Conservation (phyloP, 2,797 vertebrate species). For the Hydrocynus forskahlii region DNA sequence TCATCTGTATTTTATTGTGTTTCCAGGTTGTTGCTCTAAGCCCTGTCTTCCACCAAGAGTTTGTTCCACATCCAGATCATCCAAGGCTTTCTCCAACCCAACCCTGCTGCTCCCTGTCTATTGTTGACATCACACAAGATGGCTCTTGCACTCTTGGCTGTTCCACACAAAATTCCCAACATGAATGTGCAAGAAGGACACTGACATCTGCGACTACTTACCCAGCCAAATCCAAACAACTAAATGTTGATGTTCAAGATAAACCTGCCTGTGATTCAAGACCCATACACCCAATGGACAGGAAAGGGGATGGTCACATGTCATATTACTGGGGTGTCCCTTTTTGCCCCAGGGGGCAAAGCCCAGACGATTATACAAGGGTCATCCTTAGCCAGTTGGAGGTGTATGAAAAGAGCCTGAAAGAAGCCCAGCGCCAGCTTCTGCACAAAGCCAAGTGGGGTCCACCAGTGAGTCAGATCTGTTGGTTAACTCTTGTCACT, state of each 20-base stretch:
- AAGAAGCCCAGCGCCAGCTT: slow-evolving; percentile 86
- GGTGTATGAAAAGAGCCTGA: slow-evolving; percentile 91
- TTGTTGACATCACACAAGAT: not conserved
- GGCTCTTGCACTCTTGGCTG: not conserved
- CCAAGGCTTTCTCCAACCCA: slow-evolving; percentile 23
- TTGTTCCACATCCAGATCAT: not conserved
- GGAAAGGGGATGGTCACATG: slow-evolving; percentile 62
- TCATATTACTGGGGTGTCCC: slow-evolving; percentile 97
- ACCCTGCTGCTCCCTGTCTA: slow-evolving; percentile 39
- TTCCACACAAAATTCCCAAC: slow-evolving; percentile 1
- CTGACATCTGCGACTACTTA: not conserved
- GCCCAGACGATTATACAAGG: slow-evolving; percentile 90
- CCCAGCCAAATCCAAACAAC: slow-evolving; percentile 7
- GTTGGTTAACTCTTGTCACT: slow-evolving; percentile 56
- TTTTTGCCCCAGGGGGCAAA: slow-evolving; percentile 90
- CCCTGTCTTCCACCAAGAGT: slow-evolving; percentile 75
- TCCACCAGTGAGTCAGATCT: slow-evolving; percentile 74
- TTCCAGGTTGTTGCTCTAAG: slow-evolving; percentile 71
- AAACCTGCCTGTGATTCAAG: slow-evolving; percentile 16
- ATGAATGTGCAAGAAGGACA: not conserved
- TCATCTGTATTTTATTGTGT: not conserved
- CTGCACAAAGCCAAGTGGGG: slow-evolving; percentile 88
- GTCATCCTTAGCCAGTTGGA: slow-evolving; percentile 94
- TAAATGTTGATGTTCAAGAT: not conserved
- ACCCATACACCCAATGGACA: not conserved